phyloP scores from a whole-genome alignment of 2,888 invertebrate species.

The Pocota personata region DNA sequence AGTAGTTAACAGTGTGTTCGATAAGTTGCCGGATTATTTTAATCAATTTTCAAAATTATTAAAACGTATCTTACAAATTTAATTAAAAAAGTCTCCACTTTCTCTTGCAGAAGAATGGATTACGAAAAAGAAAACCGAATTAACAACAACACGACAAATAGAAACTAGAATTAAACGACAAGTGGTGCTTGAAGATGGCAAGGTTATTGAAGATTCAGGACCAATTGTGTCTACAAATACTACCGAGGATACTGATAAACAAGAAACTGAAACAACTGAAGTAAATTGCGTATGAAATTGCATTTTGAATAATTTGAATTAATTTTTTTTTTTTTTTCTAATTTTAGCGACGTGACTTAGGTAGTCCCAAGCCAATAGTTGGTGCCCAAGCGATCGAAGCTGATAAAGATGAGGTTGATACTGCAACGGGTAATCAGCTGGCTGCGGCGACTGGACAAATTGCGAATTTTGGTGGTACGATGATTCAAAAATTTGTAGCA shows the following conservation, averaged over 20 bases:
- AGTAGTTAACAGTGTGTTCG: neutral
- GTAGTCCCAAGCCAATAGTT: conserved; percentile 78
- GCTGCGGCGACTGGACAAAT: conserved; percentile 47
- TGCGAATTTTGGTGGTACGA: conserved; percentile 76
- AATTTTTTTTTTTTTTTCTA: neutral
- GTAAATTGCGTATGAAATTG: conserved; percentile 80
- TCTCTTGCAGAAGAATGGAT: conserved; percentile 94
- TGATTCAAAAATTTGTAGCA: conserved; percentile 84
- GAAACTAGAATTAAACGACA: conserved; percentile 95
- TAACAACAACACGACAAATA: conserved; percentile 94
- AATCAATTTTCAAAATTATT: neutral
- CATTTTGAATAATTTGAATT: neutral
- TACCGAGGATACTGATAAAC: conserved; percentile 94
- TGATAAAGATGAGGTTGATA: conserved; percentile 68
- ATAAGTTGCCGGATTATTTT: neutral
- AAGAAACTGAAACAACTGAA: conserved; percentile 94
- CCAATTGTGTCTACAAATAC: conserved; percentile 95
- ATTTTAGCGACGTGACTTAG: conserved; percentile 80
- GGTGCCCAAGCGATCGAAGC: conserved; percentile 75
- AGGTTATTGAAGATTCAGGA: conserved; percentile 94
- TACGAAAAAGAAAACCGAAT: conserved; percentile 94
- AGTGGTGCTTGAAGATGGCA: conserved; percentile 94
- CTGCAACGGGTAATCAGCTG: conserved; percentile 41
- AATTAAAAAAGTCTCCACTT: too few relatives aligned
- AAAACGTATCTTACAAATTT: too few relatives aligned